Conservation (phyloP, 2,113 vertebrate species). For the Mirza zaza region DNA sequence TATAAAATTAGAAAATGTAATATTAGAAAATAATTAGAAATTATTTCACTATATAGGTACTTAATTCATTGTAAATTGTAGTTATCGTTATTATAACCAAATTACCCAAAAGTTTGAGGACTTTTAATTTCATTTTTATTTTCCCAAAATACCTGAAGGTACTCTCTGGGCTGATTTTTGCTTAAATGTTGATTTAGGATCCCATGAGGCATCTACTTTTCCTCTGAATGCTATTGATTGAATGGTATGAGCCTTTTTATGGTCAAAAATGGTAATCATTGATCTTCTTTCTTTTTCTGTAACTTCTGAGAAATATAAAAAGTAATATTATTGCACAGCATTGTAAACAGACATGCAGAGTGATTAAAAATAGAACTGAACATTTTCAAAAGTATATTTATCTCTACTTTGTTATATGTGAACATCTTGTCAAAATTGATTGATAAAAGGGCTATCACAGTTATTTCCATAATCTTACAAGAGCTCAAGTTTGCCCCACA, state of each 20-base stretch:
- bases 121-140: neutral
- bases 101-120: neutral
- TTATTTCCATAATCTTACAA: neutral
- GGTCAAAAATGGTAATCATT: constrained; percentile 79
- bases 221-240: constrained; percentile 86
- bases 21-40: neutral
- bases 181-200: constrained; percentile 17
- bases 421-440: neutral
- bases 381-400: constrained; percentile 27
- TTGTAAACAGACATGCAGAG: neutral
- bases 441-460: neutral
- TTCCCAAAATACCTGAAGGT: constrained; percentile 79
- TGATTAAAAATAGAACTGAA: neutral
- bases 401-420: neutral
- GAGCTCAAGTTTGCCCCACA: neutral
- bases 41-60: neutral
- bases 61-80: neutral
- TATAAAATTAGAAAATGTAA: neutral
- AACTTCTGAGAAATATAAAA: constrained; percentile 80
- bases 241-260: constrained; percentile 72
- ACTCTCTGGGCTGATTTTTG: constrained; percentile 9
- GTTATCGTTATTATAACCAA: neutral
- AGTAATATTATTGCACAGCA: neutral
- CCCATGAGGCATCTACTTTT: constrained; percentile 63
- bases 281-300: constrained; percentile 83